Percentiles rank a stretch among this genome's conserved stretches.
phyloP scores from a whole-genome alignment of 2,888 invertebrate genomes.

The Dryocosmus kuriphilus region DNA sequence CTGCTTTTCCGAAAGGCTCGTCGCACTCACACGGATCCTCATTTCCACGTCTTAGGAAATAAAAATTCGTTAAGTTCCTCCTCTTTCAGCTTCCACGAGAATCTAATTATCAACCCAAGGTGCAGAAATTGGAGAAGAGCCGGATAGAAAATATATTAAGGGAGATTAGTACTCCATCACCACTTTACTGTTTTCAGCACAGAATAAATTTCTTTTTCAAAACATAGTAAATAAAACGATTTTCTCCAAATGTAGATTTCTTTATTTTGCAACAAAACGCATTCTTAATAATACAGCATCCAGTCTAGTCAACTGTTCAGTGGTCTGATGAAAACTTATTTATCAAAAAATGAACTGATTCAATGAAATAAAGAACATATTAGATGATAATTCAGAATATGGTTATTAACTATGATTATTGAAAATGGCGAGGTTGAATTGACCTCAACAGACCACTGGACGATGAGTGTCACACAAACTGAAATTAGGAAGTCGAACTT shows the following conservation, averaged over 20 bases:
- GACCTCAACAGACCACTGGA: background rate
- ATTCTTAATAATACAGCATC: slow-evolving; percentile 10
- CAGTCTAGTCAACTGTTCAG: background rate
- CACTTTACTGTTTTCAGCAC: background rate
- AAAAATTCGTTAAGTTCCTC: slow-evolving; percentile 49
- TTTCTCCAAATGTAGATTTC: slow-evolving; percentile 13
- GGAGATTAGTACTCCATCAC: background rate
- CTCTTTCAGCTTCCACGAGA: background rate
- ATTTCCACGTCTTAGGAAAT: slow-evolving; percentile 53
- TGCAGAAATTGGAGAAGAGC: background rate
- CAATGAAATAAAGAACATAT: background rate
- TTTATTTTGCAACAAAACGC: slow-evolving; percentile 36
- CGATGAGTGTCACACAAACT: background rate
- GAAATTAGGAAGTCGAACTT: background rate
- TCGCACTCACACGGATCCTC: slow-evolving; percentile 39
- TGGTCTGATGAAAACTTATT: background rate
- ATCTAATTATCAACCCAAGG: slow-evolving; percentile 19
- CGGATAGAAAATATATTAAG: background rate
- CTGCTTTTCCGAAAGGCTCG: slow-evolving; percentile 39
- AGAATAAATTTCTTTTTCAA: background rate
- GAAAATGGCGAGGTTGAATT: background rate
- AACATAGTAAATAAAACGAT: background rate
- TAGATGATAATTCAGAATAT: background rate
- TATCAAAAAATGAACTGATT: background rate
- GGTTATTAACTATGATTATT: background rate